Evolutionary conservation across 2,113 vertebrate genomes (phyloP), one percentile per base, ranked within the genome.

Genomic region (Oreocharis arfaki): DNA sequence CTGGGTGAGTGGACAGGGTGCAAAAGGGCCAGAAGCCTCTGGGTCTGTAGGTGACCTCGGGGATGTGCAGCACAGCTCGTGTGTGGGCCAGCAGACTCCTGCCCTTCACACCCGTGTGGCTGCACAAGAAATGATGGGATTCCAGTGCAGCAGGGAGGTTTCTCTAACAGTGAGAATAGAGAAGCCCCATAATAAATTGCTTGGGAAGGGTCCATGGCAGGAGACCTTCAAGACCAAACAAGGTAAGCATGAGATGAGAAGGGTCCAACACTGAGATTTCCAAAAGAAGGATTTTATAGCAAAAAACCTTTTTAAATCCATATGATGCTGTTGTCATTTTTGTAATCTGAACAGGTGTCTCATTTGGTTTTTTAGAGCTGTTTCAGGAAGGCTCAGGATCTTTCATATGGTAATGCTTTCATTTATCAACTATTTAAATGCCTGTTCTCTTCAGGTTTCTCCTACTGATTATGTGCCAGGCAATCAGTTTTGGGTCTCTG

Each of bases 341-440:
- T 70, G n/a, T 2, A 63, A 63, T 94, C 77, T 35, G 71, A 95
- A 75, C 94, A 96, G 90, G 95, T 95, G 91, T 87, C 89, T 95
- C 76, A 84, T 93, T 90, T 93, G 53, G 1, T 20, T 93, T 82
- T 87, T 79, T 65, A 50, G 41, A 70, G 35, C 20, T 6, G 0
- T 75, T 89, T 87, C 0, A 0, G 60, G 70, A 91, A 94, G 86
- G 53, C 81, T 96, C 89, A 93, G 61, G 56, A 56, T 80, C 94
- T 97, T 97, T 97, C 93, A 94, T 96, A 91, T 95, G 94, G 55
- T 95, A 96, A 96, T 96, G 68, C 17, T 60, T 90, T 91, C 84
- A 59, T 95, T 96, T 93, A 95, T 95, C 94, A 87, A 70, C 93
- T 91, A 52, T 84, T 81, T 89, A 90, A 95, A 89, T 89, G 78